phyloP scores from a whole-genome alignment of 2,797 vertebrate species.

The Urocyon cinereoargenteus region DNA sequence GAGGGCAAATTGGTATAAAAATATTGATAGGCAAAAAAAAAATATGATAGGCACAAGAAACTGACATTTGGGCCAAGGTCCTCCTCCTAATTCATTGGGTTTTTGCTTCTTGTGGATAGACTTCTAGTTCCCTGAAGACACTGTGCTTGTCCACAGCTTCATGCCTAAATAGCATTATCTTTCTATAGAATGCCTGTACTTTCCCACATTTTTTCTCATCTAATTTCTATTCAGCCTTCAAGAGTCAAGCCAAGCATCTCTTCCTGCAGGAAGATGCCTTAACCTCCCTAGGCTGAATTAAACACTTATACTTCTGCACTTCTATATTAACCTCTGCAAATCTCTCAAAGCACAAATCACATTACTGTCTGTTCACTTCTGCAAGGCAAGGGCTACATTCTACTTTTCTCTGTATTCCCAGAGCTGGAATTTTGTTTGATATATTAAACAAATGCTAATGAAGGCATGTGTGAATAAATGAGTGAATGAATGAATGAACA shows the following conservation, averaged over 20 bases:
- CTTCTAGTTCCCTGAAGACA: background rate
- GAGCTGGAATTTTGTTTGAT: background rate
- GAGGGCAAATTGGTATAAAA: background rate
- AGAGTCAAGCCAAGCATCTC: background rate
- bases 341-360: background rate
- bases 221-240: background rate
- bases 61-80: background rate
- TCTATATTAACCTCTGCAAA: background rate
- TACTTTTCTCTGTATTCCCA: background rate
- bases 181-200: background rate
- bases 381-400: background rate
- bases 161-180: background rate
- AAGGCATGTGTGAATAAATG: background rate
- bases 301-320: accelerated
- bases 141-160: background rate
- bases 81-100: background rate
- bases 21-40: background rate
- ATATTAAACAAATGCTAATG: background rate
- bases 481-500: background rate
- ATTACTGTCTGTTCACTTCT: background rate
- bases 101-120: background rate
- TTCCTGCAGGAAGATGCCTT: background rate
- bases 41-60: background rate
- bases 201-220: background rate
- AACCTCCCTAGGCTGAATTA: background rate